Evolutionary conservation across 1,140 invertebrate genomes (phyloP), one percentile per base, ranked within the genome.

Genomic region (Drosophila mojavensis): DNA sequence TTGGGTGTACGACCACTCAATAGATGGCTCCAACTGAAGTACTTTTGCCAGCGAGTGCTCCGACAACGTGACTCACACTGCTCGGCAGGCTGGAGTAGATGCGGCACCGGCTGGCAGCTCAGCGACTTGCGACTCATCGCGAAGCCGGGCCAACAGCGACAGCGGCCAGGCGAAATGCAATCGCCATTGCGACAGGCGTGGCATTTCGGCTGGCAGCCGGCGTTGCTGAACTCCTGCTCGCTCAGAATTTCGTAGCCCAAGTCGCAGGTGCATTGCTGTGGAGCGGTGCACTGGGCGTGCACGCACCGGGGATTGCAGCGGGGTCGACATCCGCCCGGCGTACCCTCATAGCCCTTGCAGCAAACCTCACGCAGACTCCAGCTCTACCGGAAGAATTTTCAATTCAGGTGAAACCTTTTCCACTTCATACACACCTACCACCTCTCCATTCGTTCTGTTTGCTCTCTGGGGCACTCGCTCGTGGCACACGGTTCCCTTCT

Each of bases 251-350:
- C 50, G 39, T 62, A 69, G 39, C 66, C 66, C 13, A 33, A 28
- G 10, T 36, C 20, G 39, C 66, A 69, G 50, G 66, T 69, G 39
- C 66, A 69, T 30, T 61, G 11, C 50, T 69, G 56, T 2, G 66
- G 66, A 3, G 58, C 66, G 20, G 51, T 63, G 36, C 60, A 70
- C 20, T 15, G 28, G 10, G 67, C 59, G 36, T 70, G 0, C 10
- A 70, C 51, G 20, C 67, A 70, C 1, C 5, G 4, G 10, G 65
- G 66, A 15, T 15, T 20, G 20, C 67, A 50, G 3, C 33, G 10
- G n/a, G 61, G 60, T 5, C 13, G 24, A n/a, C 61, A 71, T 5
- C 43, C 24, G 0, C 43, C 43, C 1, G 43, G 41, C 0, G 26
- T 13, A 0, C 61, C 61, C 45, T 5, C 9, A n/a, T 64, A 65